These are phyloP conservation scores for Neopipo cinnamomea DNA, from an alignment of 2,113 vertebrate genomes.

Conservation along the genomic window DNA sequence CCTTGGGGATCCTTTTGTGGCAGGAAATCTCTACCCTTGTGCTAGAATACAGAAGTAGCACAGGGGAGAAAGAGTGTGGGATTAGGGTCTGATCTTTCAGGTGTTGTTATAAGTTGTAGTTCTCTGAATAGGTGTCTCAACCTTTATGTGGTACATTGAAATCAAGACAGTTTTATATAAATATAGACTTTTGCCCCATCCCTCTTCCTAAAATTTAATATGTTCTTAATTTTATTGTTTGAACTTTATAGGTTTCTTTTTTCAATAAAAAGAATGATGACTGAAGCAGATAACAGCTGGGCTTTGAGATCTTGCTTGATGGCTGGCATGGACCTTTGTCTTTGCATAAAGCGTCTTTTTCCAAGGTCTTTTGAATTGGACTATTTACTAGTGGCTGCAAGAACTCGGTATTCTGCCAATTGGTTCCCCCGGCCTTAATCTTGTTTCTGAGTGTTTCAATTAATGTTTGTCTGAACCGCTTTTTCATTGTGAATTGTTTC, in stretches of 20 bases:
- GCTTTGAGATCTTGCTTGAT: not conserved
- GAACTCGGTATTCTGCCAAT: not conserved
- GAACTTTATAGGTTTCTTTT: not conserved
- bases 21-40: not conserved
- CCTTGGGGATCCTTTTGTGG: not conserved
- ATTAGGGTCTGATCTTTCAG: not conserved
- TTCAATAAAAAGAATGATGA: not conserved
- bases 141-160: not conserved
- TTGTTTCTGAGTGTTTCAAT: slow-evolving; percentile 12
- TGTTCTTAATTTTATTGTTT: not conserved
- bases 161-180: not conserved
- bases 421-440: not conserved
- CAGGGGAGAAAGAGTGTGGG: not conserved
- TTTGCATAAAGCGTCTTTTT: not conserved
- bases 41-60: not conserved
- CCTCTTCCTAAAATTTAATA: not conserved
- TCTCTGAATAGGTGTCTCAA: not conserved
- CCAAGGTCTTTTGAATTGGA: not conserved
- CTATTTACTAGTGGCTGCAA: not conserved
- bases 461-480: not conserved
- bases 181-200: not conserved
- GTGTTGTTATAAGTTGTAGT: not conserved
- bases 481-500: not conserved
- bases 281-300: not conserved
- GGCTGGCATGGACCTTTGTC: not conserved